phyloP scores from a whole-genome alignment of 2,797 vertebrate species.

The Poecilia velifera region DNA sequence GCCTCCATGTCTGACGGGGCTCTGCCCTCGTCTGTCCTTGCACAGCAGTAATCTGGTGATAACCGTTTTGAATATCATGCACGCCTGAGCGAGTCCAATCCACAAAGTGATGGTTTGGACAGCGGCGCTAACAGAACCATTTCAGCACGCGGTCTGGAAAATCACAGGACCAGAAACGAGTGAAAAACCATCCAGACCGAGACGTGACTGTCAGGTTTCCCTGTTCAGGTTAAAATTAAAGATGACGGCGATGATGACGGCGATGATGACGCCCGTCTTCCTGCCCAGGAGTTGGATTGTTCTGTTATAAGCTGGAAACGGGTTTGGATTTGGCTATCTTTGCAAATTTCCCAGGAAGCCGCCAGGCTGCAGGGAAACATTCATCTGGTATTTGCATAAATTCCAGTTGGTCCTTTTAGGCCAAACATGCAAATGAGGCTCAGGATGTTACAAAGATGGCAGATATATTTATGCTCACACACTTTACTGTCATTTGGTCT shows the following conservation, averaged over 20 bases:
- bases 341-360: constrained; percentile 9
- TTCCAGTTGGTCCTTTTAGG: constrained; percentile 20
- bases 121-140: constrained; percentile 11
- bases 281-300: not conserved
- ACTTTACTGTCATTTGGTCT: constrained; percentile 3
- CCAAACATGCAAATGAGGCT: constrained; percentile 66
- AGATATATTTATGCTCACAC: not conserved
- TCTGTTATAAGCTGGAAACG: not conserved
- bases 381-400: constrained; percentile 63
- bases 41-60: constrained; percentile 35
- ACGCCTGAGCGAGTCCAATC: constrained; percentile 5
- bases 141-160: constrained; percentile 16
- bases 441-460: constrained; percentile 35
- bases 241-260: not conserved
- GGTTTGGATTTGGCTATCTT: constrained; percentile 13
- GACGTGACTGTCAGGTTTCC: constrained; percentile 1
- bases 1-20: constrained; percentile 47
- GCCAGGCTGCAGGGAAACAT: constrained; percentile 38
- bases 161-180: constrained; percentile 10
- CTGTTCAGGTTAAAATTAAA: not conserved
- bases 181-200: constrained; percentile 13
- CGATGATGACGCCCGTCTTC: not conserved
- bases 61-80: constrained; percentile 52
- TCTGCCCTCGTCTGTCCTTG: constrained; percentile 20
- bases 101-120: constrained; percentile 16